Percentiles rank a stretch among this genome's conserved stretches.
Evolutionary conservation across 2,797 vertebrate genomes (phyloP).

Genomic region (Apogon talboti): DNA sequence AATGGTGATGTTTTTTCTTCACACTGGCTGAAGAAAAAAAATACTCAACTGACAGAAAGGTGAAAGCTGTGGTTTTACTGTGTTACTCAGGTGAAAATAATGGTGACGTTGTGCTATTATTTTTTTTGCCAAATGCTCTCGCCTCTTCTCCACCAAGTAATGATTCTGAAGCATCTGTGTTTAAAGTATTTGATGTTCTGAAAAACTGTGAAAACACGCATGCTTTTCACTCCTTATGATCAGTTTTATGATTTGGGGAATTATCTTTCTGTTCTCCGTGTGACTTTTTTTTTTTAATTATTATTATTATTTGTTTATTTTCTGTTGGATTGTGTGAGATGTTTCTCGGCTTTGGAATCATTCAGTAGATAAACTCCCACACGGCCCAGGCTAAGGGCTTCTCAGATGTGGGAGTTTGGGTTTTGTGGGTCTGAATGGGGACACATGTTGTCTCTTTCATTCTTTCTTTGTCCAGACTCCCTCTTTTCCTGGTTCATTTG

Average conservation of each 20-base stretch:
- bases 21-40: conserved; percentile 86
- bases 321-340: conserved; percentile 61
- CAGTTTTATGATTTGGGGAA: conserved; percentile 79
- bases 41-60: conserved; percentile 85
- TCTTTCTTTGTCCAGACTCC: conserved; percentile 69
- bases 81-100: conserved; percentile 86
- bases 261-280: conserved; percentile 77
- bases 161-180: conserved; percentile 88
- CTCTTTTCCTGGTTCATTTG: conserved; percentile 65
- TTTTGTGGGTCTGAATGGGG: conserved; percentile 74
- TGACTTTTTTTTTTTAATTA: conserved; percentile 49
- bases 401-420: conserved; percentile 75
- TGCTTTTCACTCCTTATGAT: conserved; percentile 90
- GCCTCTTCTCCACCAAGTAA: conserved; percentile 87
- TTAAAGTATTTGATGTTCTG: conserved; percentile 66
- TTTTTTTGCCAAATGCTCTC: conserved; percentile 88
- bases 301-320: conserved; percentile 20
- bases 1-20: conserved; percentile 87
- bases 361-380: conserved; percentile 82
- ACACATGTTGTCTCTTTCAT: conserved; percentile 72
- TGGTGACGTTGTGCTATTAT: conserved; percentile 88
- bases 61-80: conserved; percentile 88
- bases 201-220: conserved; percentile 92
- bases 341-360: conserved; percentile 86
- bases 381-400: conserved; percentile 65